A percentile compares a stretch with the other conserved stretches of the same genome.
Conservation (phyloP, 2,888 invertebrate species). For the Prionchulus punctatus region DNA sequence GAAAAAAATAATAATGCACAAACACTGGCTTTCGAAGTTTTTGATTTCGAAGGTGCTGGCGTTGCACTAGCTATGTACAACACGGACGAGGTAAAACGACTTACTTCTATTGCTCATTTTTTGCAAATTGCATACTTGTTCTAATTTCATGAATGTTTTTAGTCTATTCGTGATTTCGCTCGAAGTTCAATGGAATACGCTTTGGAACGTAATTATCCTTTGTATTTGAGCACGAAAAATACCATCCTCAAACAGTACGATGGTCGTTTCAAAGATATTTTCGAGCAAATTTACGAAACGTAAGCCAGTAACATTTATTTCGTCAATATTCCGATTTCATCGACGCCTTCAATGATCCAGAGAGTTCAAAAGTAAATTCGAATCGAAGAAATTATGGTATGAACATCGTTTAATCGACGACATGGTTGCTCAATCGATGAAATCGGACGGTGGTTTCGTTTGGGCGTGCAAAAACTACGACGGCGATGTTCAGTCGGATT, state of each 20-base stretch:
- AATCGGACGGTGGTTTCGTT: conserved; percentile 93
- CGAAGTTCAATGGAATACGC: conserved; percentile 84
- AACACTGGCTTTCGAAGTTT: conserved; percentile 16
- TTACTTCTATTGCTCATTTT: no score
- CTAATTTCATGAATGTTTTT: conserved; percentile 15
- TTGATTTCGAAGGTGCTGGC: conserved; percentile 40
- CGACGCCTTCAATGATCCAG: conserved; percentile 26
- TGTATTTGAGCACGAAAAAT: conserved; percentile 60
- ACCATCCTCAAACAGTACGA: conserved; percentile 91
- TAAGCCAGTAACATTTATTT: conserved; percentile 17
- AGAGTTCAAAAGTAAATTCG: conserved; percentile 66
- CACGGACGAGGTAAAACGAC: conserved; percentile 67
- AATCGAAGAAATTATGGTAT: conserved; percentile 79
- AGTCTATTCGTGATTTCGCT: conserved; percentile 61
- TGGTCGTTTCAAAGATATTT: conserved; percentile 89
- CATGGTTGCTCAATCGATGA: conserved; percentile 96
- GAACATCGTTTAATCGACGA: conserved; percentile 96
- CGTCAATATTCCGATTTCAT: background rate
- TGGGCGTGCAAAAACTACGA: conserved; percentile 99
- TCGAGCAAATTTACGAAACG: conserved; percentile 76
- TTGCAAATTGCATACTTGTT: background rate
- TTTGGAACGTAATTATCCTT: conserved; percentile 60
- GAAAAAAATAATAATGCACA: conserved; percentile 2
- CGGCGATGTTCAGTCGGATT: conserved; percentile 95
- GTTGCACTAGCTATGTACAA: conserved; percentile 87